These are phyloP conservation scores for Xylocopa sonorina DNA, from an alignment of 1,140 invertebrate genomes.

Conservation along the genomic window DNA sequence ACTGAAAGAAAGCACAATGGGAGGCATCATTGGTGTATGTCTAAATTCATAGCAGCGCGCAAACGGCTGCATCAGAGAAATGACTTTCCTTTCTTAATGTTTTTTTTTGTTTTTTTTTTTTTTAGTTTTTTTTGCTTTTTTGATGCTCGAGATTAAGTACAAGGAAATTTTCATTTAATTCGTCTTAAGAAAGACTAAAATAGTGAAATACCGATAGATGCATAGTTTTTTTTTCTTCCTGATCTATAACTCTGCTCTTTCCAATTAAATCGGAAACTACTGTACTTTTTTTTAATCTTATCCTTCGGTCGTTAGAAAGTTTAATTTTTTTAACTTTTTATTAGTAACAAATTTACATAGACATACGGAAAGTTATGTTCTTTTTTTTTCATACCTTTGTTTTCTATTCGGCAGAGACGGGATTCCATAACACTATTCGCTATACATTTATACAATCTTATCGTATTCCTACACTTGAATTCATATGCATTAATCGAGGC, in stretches of 20 bases:
- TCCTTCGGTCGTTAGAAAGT: constrained; percentile 63
- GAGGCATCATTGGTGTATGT: constrained; percentile 64
- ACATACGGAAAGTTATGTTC: constrained; percentile 70
- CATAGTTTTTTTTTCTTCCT: constrained; percentile 42
- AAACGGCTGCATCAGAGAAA: constrained; percentile 36
- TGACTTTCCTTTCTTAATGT: constrained; percentile 50
- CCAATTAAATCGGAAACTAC: constrained; percentile 43
- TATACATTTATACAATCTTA: constrained; percentile 81
- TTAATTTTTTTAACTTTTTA: constrained; percentile 64
- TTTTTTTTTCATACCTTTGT: constrained; percentile 60
- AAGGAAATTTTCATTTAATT: constrained; percentile 55
- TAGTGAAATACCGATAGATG: constrained; percentile 59
- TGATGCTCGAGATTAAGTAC: constrained; percentile 64
- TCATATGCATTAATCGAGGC: constrained; percentile 65
- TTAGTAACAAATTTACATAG: constrained; percentile 77
- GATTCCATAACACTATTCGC: constrained; percentile 74
- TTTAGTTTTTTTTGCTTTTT: constrained; percentile 41
- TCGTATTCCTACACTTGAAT: constrained; percentile 63
- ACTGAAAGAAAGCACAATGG: constrained; percentile 67
- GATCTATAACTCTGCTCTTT: constrained; percentile 47
- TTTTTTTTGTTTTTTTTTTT: background rate
- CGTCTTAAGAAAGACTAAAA: constrained; percentile 61
- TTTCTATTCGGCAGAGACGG: constrained; percentile 70
- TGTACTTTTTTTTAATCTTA: constrained; percentile 39
- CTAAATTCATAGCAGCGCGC: constrained; percentile 44